A percentile compares a stretch with the other conserved stretches of the same genome.
Evolutionary conservation across 1,140 invertebrate species (phyloP).

Genomic region (Lucilia sericata): DNA sequence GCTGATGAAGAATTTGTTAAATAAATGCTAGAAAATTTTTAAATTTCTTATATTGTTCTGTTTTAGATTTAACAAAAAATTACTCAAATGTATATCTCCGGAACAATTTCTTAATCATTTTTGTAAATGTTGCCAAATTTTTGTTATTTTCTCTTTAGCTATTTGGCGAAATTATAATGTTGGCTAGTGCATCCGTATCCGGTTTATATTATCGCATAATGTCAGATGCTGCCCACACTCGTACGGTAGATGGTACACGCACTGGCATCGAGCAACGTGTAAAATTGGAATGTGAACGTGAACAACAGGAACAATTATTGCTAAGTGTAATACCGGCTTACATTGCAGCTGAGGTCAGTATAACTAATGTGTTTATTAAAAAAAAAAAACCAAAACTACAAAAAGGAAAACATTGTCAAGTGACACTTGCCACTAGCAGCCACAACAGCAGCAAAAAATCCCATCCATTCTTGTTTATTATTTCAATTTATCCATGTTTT

Average conservation of each 20-base stretch:
- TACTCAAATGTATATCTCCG: no score
- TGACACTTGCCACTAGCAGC: neutral
- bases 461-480: no score
- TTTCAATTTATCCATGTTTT: neutral
- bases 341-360: conserved; percentile 86
- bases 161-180: conserved; percentile 79
- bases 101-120: no score
- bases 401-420: no score
- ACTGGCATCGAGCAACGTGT: conserved; percentile 92
- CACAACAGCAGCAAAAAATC: neutral
- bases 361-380: neutral
- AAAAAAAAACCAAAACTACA: no score
- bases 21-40: no score
- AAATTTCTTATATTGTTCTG: no score
- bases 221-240: conserved; percentile 84
- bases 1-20: no score
- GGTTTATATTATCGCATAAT: conserved; percentile 89
- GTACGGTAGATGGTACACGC: conserved; percentile 88
- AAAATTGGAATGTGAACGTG: conserved; percentile 91
- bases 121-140: no score
- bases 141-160: conserved; percentile 71
- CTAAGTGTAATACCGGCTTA: conserved; percentile 94
- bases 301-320: conserved; percentile 91
- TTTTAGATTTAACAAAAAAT: no score
- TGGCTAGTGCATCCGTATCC: conserved; percentile 80